Percentiles rank a stretch among this genome's conserved stretches.
These are phyloP conservation scores for Sesamia inferens DNA, from an alignment of 2,888 invertebrate species.

Conservation along the genomic window DNA sequence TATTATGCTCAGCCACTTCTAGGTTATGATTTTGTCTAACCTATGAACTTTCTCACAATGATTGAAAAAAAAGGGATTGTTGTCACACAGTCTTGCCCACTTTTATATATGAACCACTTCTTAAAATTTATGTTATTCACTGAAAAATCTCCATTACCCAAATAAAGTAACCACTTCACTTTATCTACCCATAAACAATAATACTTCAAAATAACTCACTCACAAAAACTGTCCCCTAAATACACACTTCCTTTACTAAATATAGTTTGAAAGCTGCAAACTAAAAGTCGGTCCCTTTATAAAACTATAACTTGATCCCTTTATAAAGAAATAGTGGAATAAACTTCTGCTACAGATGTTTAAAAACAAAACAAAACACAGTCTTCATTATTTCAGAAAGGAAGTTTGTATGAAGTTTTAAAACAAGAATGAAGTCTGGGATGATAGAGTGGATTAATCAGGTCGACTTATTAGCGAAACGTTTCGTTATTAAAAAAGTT, in stretches of 20 bases:
- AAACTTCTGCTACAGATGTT: conserved; percentile 57
- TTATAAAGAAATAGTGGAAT: conserved; percentile 34
- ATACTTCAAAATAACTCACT: conserved; percentile 39
- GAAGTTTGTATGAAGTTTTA: conserved; percentile 39
- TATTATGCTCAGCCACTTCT: conserved; percentile 12
- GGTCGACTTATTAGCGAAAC: conserved; percentile 36
- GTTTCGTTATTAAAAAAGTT: conserved; percentile 41
- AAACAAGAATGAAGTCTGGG: conserved; percentile 30
- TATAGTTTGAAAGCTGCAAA: conserved; percentile 34
- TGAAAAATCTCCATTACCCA: conserved; percentile 16
- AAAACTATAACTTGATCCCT: conserved; percentile 46
- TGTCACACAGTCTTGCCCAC: background rate
- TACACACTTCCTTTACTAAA: conserved; percentile 55
- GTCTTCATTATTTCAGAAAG: conserved; percentile 43
- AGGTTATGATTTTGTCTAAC: conserved; percentile 28
- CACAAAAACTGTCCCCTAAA: conserved; percentile 50
- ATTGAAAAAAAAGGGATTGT: conserved; percentile 26
- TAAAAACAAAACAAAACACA: conserved; percentile 57
- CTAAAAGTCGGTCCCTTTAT: conserved; percentile 45
- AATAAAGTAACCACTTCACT: conserved; percentile 45
- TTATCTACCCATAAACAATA: conserved; percentile 39
- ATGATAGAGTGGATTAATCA: conserved; percentile 51
- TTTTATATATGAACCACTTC: background rate
- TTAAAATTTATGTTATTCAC: background rate
- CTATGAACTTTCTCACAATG: conserved; percentile 37